Percentiles rank a stretch among this genome's conserved stretches.
phyloP scores from a whole-genome alignment of 35 echinoderm and acorn worm species.

The Hemicentrotus pulcherrimus region DNA sequence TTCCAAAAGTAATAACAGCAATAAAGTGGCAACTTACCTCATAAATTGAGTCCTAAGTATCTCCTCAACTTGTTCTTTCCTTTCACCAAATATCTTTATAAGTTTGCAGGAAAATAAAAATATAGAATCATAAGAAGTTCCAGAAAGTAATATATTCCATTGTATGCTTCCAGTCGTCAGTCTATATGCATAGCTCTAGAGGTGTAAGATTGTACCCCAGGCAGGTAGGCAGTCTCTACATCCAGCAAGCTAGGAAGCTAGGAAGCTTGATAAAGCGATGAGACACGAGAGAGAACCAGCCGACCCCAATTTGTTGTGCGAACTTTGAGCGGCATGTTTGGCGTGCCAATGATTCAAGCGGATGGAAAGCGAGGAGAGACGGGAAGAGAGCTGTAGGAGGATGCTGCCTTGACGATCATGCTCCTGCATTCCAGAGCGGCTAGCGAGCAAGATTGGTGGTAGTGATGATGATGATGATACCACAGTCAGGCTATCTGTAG shows the following conservation, averaged over 20 bases:
- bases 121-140: not conserved
- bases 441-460: not conserved
- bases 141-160: conserved; percentile 2
- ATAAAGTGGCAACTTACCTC: not conserved
- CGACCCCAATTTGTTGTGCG: conserved; percentile 14
- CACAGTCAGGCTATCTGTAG: not conserved
- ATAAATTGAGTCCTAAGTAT: not conserved
- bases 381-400: not conserved
- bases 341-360: not conserved
- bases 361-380: not conserved
- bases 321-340: conserved; percentile 9
- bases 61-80: not conserved
- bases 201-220: not conserved
- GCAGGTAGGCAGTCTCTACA: not conserved
- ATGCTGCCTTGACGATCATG: not conserved
- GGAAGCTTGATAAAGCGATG: not conserved
- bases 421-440: not conserved
- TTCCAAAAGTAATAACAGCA: not conserved
- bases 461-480: not conserved
- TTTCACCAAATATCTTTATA: not conserved
- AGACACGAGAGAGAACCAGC: not conserved
- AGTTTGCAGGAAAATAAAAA: not conserved
- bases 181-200: not conserved
- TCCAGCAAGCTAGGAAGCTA: not conserved
- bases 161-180: not conserved